Percentiles rank a stretch among this genome's conserved stretches.
These are phyloP conservation scores for Caenorhabditis imperialis DNA, from an alignment of 2,888 invertebrate species.

Conservation along the genomic window DNA sequence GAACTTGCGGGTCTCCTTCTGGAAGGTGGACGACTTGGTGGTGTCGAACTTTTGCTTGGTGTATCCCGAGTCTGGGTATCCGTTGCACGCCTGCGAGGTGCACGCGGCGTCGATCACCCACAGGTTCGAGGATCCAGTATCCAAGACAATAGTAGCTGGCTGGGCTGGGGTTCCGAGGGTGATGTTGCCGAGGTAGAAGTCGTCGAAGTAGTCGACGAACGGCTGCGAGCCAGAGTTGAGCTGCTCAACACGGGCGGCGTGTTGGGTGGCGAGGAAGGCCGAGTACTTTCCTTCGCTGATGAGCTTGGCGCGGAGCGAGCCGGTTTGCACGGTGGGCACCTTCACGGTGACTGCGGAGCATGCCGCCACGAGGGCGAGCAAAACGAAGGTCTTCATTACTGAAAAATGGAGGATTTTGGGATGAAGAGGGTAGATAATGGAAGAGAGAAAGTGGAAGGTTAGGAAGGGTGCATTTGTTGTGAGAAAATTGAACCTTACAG, in stretches of 20 bases:
- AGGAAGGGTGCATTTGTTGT: no score
- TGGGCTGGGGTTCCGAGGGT: constrained; percentile 71
- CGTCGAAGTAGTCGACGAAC: constrained; percentile 72
- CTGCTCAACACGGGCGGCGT: constrained; percentile 43
- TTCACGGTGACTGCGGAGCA: constrained; percentile 58
- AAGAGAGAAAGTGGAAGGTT: not conserved
- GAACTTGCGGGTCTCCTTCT: constrained; percentile 62
- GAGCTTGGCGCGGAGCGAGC: constrained; percentile 58
- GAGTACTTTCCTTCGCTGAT: constrained; percentile 58
- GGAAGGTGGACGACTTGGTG: constrained; percentile 68
- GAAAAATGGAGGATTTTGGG: constrained; percentile 10
- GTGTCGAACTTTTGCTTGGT: constrained; percentile 72
- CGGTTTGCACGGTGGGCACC: constrained; percentile 53
- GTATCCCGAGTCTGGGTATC: constrained; percentile 63
- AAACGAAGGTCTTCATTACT: constrained; percentile 65
- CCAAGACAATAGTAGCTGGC: constrained; percentile 67
- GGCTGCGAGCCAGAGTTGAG: constrained; percentile 64
- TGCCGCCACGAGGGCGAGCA: constrained; percentile 66
- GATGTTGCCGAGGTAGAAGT: constrained; percentile 76
- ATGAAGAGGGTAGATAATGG: not conserved
- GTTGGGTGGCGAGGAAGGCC: constrained; percentile 46
- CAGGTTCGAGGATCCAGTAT: constrained; percentile 73
- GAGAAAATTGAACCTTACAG: no score
- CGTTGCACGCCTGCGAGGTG: constrained; percentile 67
- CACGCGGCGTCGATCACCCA: constrained; percentile 74